These are phyloP conservation scores for Actinia equina DNA, from an alignment of 64 coral and sea anemone genomes.

Conservation along the genomic window DNA sequence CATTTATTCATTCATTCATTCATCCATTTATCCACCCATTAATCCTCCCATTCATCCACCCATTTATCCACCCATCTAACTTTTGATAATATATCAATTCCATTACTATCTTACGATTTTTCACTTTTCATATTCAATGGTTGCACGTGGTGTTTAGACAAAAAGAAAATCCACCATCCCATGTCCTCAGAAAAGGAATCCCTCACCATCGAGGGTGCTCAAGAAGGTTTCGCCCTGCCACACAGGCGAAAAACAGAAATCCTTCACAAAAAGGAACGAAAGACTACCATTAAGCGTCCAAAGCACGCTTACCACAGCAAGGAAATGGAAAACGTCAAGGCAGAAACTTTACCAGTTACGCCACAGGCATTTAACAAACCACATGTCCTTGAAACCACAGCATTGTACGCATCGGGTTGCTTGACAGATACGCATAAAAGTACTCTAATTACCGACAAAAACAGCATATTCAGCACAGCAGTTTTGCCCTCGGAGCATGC, in stretches of 20 bases:
- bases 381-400: neutral
- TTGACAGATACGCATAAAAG: neutral
- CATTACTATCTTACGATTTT: too few species aligned
- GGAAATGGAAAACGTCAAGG: neutral
- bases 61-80: too few species aligned
- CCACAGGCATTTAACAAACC: neutral
- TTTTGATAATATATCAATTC: too few species aligned
- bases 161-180: neutral
- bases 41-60: too few species aligned
- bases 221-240: neutral
- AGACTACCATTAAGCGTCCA: slow-evolving; percentile 30
- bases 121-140: neutral
- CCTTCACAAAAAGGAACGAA: slow-evolving; percentile 63
- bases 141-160: neutral
- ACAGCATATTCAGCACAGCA: neutral
- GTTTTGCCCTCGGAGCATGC: neutral
- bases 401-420: neutral
- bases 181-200: neutral
- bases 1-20: too few species aligned
- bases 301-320: slow-evolving; percentile 52
- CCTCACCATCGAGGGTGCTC: neutral
- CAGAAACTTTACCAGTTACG: neutral
- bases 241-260: slow-evolving; percentile 14
- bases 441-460: neutral
- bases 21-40: too few species aligned